Evolutionary conservation across 1,140 invertebrate species (phyloP).

Genomic region (Ceratina australensis): DNA sequence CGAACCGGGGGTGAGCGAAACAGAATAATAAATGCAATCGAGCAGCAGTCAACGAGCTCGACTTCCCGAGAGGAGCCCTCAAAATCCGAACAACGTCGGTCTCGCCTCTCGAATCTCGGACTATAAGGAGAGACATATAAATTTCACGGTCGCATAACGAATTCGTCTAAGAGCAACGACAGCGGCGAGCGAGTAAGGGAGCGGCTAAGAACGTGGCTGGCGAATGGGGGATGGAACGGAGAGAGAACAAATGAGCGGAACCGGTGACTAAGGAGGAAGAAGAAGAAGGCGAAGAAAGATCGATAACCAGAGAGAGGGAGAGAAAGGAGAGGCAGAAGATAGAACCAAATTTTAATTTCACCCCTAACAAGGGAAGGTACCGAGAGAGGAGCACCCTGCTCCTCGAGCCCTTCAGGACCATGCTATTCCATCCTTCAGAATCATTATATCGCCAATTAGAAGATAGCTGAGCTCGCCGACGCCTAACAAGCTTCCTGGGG

Average conservation of each 20-base stretch:
- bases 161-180: constrained; percentile 19
- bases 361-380: constrained; percentile 75
- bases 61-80: constrained; percentile 20
- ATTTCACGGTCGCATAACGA: constrained; percentile 51
- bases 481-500: constrained; percentile 79
- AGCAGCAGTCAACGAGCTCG: neutral
- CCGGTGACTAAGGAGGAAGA: constrained; percentile 4
- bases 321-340: constrained; percentile 32
- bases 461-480: constrained; percentile 76
- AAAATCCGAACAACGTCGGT: constrained; percentile 22
- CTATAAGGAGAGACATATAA: constrained; percentile 39
- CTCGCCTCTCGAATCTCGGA: constrained; percentile 14
- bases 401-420: constrained; percentile 72
- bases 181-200: neutral
- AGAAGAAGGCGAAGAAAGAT: neutral
- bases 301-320: neutral
- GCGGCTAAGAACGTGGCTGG: constrained; percentile 4
- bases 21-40: constrained; percentile 37
- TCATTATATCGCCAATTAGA: constrained; percentile 81
- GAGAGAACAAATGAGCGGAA: neutral
- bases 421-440: constrained; percentile 78
- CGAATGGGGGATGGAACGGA: constrained; percentile 5
- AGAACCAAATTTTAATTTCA: constrained; percentile 78
- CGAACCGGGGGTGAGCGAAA: neutral
- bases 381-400: constrained; percentile 63